Evolutionary conservation across 1,140 invertebrate genomes (phyloP), one percentile per base, ranked within the genome.

Genomic region (Rhyacophila brunnea): DNA sequence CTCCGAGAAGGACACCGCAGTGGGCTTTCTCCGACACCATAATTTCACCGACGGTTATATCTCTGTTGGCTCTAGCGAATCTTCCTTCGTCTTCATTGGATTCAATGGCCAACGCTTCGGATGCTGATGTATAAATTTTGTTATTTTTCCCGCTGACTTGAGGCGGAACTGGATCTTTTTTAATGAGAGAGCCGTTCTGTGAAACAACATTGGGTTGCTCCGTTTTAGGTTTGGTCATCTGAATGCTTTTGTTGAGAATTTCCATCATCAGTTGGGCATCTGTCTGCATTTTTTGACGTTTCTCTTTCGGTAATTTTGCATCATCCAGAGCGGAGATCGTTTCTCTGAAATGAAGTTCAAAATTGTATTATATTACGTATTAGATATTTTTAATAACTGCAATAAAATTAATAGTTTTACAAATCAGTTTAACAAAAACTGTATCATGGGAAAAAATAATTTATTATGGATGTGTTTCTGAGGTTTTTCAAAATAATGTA

Each of bases 21-120:
- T 87, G 86, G 1, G 93, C 85, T 67, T 84, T 83, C 68, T 96
- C 93, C 2, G 87, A 72, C 0, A 87, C 72, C 19, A 95, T 65
- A 44, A 87, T 78, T 66, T 89, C 85, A 1, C 88, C 87, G 3
- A 84, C 81, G 28, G 75, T 65, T 10, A 91, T 84, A 64, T 88
- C 75, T 54, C 77, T 79, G 0, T 79, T 79, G 0, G 89, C 88
- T 15, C 82, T 75, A 0, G 83, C 87, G 66, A 81, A 87, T 62
- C 77, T 71, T 18, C 77, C 77, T 66, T 67, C 71, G 2, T 36
- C 17, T 28, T 77, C 74, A 17, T 76, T 75, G 18, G 78, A 71
- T 34, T 74, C 75, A 47, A 87, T 80, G 34, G 80, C 69, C 2
- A 87, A 74, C 0, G 83, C 80, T 34, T 76, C 77, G 11, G 81